Base-by-base conservation (phyloP, 92 coral and sea anemone species). In the Montipora capitata region DNA sequence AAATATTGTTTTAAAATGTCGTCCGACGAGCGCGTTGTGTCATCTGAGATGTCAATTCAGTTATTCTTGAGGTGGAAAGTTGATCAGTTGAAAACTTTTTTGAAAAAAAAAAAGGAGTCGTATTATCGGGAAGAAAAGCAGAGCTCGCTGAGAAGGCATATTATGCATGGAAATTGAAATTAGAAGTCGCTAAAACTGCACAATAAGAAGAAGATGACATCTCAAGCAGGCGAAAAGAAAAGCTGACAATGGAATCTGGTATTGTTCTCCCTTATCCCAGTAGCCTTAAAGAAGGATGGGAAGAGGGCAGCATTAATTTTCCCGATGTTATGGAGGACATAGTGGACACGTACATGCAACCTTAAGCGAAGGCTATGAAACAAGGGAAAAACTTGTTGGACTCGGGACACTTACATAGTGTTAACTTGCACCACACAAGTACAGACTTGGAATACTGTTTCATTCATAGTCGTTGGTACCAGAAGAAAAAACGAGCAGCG, bases 391-490 rank as follows among this genome's bases (percentile, higher is more conserved):
- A 1, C 27, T 0, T 20, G 27, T 20, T 20, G 27, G 27, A 20
- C 27, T 20, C 81, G 6, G 10, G 58, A 4, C 80, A 87, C 48
- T 72, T 87, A 54, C 20, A 39, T 43, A 73, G 39, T 40, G 62
- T 10, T 38, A 82, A 76, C 57, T 40, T 79, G 40, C 92, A 88
- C 58, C 85, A 67, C 35, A 88, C 81, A n/a, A 88, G 83, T 0
- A 20, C 27, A 20, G 27, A 20, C 49, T 41, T 66, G 17, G 42
- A 70, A 38, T 88, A 88, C 43, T 82, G 92, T 40, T 81, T 35
- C 20, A 81, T 88, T 1, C 92, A 81, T 2, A 59, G 92, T 4
- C 76, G 12, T 42, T 81, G 87, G 82, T 88, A 4, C 92, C 83
- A 2, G 77, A 88, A 35, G 92, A 81, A 16, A 74, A 83, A 65